Conservation (phyloP, 2,888 invertebrate species). For the Perizoma flavofasciatum region DNA sequence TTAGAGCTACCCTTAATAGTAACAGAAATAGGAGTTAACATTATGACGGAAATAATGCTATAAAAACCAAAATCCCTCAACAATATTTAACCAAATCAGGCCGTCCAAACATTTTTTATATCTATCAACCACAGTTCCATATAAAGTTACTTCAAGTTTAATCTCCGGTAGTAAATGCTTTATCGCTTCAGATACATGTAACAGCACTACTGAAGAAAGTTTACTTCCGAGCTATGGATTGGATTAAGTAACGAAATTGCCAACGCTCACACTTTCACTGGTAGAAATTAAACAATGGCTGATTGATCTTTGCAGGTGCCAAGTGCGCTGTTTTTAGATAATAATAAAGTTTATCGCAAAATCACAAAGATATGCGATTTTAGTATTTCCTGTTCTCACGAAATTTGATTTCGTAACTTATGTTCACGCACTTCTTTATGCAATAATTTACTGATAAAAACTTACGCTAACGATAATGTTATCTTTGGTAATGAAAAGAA, state of each 20-base stretch:
- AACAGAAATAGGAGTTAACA: background rate
- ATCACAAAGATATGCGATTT: conserved; percentile 43
- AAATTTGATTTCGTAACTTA: conserved; percentile 28
- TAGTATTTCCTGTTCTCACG: conserved; percentile 16
- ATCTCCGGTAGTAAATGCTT: conserved; percentile 11
- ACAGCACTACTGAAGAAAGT: conserved; percentile 26
- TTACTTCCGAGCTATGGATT: conserved; percentile 26
- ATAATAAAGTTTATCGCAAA: conserved; percentile 28
- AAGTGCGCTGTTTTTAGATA: conserved; percentile 1
- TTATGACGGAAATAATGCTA: conserved; percentile 1
- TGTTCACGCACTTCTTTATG: conserved; percentile 37
- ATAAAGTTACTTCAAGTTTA: conserved; percentile 2
- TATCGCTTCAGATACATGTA: conserved; percentile 18
- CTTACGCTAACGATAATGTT: conserved; percentile 24
- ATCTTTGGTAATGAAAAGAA: conserved; percentile 3
- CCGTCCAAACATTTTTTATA: conserved; percentile 1
- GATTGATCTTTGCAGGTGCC: conserved; percentile 1
- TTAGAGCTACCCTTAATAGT: background rate
- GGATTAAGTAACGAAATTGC: conserved; percentile 22
- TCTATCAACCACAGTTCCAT: background rate
- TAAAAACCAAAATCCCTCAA: conserved; percentile 2
- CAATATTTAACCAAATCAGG: background rate
- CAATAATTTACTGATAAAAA: conserved; percentile 29
- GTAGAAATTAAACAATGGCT: conserved; percentile 42
- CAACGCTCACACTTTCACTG: conserved; percentile 43